These are phyloP conservation scores for Brienomyrus brachyistius DNA, from an alignment of 2,113 vertebrate species.

Conservation along the genomic window DNA sequence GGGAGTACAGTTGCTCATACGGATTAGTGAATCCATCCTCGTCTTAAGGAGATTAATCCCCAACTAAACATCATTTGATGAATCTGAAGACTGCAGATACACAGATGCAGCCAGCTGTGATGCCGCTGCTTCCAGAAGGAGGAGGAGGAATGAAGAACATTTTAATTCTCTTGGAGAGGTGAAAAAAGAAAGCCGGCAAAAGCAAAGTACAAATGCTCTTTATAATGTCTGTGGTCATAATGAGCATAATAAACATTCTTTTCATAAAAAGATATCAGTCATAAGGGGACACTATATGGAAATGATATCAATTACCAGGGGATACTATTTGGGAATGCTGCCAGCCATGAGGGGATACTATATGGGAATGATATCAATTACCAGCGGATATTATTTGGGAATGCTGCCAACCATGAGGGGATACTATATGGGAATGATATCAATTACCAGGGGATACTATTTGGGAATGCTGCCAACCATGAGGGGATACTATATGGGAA, in stretches of 20 bases:
- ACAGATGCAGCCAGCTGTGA: not conserved
- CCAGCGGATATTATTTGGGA: not conserved
- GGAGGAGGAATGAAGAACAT: not conserved
- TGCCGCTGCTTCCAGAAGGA: not conserved
- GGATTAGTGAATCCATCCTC: not conserved
- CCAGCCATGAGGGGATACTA: not conserved
- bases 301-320: not conserved
- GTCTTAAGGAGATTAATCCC: not conserved
- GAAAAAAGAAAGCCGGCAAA: not conserved
- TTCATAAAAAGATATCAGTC: not conserved
- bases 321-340: not conserved
- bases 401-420: not conserved
- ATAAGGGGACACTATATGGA: not conserved
- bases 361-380: not conserved
- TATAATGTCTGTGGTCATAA: not conserved
- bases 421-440: not conserved
- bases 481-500: not conserved
- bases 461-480: rapidly evolving
- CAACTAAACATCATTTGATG: not conserved
- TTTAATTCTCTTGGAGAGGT: not conserved
- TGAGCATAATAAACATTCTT: not conserved
- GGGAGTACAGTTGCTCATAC: not conserved
- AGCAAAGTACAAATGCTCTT: not conserved
- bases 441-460: not conserved
- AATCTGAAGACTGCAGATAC: not conserved